Conservation (phyloP, 2,888 invertebrate genomes). For the Mimumesa dahlbomi region DNA sequence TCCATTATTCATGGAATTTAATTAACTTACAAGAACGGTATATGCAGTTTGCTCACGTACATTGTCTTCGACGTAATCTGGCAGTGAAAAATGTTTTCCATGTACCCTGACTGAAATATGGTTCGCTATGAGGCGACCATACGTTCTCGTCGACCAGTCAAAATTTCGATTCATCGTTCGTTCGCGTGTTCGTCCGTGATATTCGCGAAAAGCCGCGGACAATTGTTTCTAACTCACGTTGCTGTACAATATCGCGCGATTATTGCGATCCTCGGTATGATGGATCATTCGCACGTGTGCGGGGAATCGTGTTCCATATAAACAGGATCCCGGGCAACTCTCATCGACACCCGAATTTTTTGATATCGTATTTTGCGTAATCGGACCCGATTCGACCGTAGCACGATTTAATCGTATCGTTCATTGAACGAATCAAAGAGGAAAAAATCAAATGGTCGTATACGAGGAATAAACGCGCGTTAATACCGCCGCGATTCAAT, state of each 20-base stretch:
- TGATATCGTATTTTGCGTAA: neutral
- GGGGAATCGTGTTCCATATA: neutral
- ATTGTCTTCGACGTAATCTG: neutral
- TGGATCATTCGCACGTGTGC: neutral
- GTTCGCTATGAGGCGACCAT: neutral
- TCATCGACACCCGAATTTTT: neutral
- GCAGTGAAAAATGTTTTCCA: neutral
- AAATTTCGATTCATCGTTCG: slow-evolving; percentile 1
- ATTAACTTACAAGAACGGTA: too few relatives aligned
- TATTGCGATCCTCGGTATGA: neutral
- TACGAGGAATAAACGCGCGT: too few relatives aligned
- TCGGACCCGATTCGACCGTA: neutral
- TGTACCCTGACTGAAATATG: neutral
- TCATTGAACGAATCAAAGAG: neutral
- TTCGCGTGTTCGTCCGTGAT: too few relatives aligned
- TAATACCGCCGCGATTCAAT: too few relatives aligned
- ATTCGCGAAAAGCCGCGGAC: too few relatives aligned
- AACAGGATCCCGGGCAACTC: neutral
- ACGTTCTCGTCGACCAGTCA: neutral
- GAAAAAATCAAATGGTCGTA: neutral
- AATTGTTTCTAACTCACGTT: neutral
- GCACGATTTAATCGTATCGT: neutral
- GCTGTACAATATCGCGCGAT: too few relatives aligned
- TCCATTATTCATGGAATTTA: too few relatives aligned
- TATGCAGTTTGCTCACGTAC: too few relatives aligned